Conservation (phyloP, 2,888 invertebrate species). For the Nasonia oneida region DNA sequence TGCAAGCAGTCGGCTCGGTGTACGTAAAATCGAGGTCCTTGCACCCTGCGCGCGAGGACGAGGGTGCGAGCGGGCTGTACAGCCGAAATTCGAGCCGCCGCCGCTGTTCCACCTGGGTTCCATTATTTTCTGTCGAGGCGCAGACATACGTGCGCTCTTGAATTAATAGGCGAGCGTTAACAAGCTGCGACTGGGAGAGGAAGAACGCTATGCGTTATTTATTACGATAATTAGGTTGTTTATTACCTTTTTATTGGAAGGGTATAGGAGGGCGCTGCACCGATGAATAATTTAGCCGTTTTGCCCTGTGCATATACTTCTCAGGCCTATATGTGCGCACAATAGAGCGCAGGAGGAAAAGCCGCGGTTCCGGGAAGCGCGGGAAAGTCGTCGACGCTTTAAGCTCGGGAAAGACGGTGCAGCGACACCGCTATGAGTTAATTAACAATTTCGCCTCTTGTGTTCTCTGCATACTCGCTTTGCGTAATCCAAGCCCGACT, state of each 20-base stretch:
- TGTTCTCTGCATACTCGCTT: neutral
- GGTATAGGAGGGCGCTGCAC: neutral
- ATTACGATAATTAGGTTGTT: constrained; percentile 53
- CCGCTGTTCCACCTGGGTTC: constrained; percentile 52
- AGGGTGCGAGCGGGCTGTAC: neutral
- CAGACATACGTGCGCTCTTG: neutral
- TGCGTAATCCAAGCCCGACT: constrained; percentile 28
- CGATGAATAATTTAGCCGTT: neutral
- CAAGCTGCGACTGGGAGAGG: constrained; percentile 24
- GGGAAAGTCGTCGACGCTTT: neutral
- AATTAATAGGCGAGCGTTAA: constrained; percentile 54
- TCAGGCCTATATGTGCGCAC: too few species aligned
- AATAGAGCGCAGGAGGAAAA: neutral
- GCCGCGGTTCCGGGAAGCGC: neutral
- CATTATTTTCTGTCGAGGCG: neutral
- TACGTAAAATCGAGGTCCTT: constrained; percentile 71
- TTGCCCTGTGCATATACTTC: neutral
- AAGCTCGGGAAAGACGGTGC: neutral
- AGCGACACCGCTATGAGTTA: constrained; percentile 37
- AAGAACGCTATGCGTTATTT: constrained; percentile 44
- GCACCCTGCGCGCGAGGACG: constrained; percentile 64
- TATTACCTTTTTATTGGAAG: constrained; percentile 42
- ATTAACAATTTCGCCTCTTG: constrained; percentile 50
- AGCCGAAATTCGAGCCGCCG: constrained; percentile 56
- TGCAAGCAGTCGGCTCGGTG: constrained; percentile 62